phyloP scores from a whole-genome alignment of 1,140 invertebrate species.

The Drosophila orena region DNA sequence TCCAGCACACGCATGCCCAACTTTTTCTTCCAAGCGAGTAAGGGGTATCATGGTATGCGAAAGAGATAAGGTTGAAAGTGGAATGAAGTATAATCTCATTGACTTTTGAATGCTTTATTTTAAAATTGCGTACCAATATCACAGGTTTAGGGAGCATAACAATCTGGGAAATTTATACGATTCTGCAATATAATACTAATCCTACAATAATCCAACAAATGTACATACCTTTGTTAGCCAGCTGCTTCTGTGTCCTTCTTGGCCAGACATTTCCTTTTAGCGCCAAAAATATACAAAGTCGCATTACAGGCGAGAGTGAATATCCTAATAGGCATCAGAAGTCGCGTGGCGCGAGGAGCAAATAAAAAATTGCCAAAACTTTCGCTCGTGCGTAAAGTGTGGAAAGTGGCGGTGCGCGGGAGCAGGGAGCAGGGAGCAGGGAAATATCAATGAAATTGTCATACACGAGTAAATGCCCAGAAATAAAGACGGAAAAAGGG shows the following conservation, averaged over 20 bases:
- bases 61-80: no score
- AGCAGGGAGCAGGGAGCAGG: neutral
- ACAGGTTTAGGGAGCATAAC: no score
- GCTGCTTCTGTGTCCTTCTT: neutral
- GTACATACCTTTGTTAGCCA: neutral
- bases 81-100: no score
- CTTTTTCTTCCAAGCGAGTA: constrained; percentile 12
- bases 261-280: neutral
- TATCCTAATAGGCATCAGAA: constrained; percentile 73
- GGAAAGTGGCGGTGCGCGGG: neutral
- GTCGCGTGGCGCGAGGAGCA: constrained; percentile 59
- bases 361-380: constrained; percentile 76
- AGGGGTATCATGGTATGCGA: neutral
- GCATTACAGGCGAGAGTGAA: constrained; percentile 80
- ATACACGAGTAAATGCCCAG: constrained; percentile 66
- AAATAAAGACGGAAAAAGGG: constrained; percentile 56
- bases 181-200: no score
- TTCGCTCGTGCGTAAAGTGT: constrained; percentile 67
- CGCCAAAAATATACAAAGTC: constrained; percentile 62
- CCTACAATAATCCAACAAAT: neutral
- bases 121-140: no score
- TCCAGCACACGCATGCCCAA: constrained; percentile 7
- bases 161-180: no score
- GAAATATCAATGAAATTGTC: constrained; percentile 80
- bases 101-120: no score